These are phyloP conservation scores for Vanessa tameamea DNA, from an alignment of 1,140 invertebrate genomes.

Conservation along the genomic window DNA sequence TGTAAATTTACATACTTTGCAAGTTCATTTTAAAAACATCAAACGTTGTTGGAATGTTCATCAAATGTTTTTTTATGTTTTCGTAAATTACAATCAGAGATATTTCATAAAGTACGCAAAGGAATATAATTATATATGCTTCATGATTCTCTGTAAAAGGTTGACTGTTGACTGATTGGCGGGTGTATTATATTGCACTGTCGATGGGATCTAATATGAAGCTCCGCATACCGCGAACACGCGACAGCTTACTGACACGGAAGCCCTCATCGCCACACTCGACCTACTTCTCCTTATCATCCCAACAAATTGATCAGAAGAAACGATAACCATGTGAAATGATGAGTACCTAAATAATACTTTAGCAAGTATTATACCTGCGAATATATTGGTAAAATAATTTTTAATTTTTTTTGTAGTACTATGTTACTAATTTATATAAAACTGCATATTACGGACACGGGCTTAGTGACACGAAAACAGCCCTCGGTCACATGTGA, in stretches of 20 bases:
- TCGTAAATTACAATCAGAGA: too few relatives aligned
- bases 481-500: constrained; percentile 41
- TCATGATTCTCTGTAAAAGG: too few relatives aligned
- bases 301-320: background rate
- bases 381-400: background rate
- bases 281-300: constrained; percentile 34
- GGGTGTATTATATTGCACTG: background rate
- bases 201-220: constrained; percentile 9
- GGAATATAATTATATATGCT: too few relatives aligned
- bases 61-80: too few relatives aligned
- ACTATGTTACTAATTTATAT: background rate
- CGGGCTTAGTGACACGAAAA: constrained; percentile 38
- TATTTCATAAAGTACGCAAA: too few relatives aligned
- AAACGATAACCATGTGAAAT: background rate
- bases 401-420: background rate
- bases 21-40: too few relatives aligned
- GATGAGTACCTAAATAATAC: background rate
- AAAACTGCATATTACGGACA: constrained; percentile 1
- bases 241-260: constrained; percentile 35
- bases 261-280: constrained; percentile 41
- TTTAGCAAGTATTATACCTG: background rate
- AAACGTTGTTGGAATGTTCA: too few relatives aligned
- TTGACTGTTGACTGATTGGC: too few relatives aligned
- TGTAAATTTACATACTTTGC: too few relatives aligned
- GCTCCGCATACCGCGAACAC: constrained; percentile 10